A percentile compares a stretch with the other conserved stretches of the same genome.
Evolutionary conservation across 2,888 invertebrate species (phyloP).

Genomic region (Clunio marinus): DNA sequence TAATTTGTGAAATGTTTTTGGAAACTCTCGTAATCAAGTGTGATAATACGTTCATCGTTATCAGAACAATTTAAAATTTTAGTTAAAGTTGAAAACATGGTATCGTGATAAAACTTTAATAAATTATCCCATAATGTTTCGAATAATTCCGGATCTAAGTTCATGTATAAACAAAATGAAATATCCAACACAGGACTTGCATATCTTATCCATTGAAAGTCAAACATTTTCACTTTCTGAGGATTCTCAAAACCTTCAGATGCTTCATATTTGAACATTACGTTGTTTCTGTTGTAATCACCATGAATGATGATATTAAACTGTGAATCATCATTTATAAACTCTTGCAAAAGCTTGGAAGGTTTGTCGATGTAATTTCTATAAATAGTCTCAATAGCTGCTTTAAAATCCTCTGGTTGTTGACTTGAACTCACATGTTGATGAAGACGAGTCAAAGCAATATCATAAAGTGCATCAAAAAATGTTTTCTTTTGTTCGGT

Average conservation of each 20-base stretch:
- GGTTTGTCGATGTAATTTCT: slow-evolving; percentile 46
- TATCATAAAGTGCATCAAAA: slow-evolving; percentile 45
- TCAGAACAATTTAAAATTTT: slow-evolving; percentile 43
- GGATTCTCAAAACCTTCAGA: slow-evolving; percentile 40
- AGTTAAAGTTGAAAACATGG: slow-evolving; percentile 44
- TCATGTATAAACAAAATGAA: slow-evolving; percentile 49
- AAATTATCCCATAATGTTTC: slow-evolving; percentile 44
- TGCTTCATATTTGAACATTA: slow-evolving; percentile 46
- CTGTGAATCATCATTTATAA: slow-evolving; percentile 44
- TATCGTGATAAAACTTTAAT: slow-evolving; percentile 45
- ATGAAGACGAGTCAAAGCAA: slow-evolving; percentile 46
- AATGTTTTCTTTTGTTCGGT: slow-evolving; percentile 41
- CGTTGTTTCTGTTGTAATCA: slow-evolving; percentile 50
- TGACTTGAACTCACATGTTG: background rate
- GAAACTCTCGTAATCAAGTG: slow-evolving; percentile 44
- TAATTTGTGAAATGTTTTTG: slow-evolving; percentile 47
- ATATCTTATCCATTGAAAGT: slow-evolving; percentile 50
- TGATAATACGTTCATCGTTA: slow-evolving; percentile 40
- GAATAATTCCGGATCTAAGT: slow-evolving; percentile 44
- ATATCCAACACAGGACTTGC: slow-evolving; percentile 47
- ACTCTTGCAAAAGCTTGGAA: slow-evolving; percentile 44
- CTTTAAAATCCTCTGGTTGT: slow-evolving; percentile 41
- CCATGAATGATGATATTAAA: slow-evolving; percentile 48
- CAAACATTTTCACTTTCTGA: slow-evolving; percentile 46
- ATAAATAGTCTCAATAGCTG: slow-evolving; percentile 43